These are phyloP conservation scores for Pomacea maculata DNA, from an alignment of 1,140 invertebrate species.

Conservation along the genomic window DNA sequence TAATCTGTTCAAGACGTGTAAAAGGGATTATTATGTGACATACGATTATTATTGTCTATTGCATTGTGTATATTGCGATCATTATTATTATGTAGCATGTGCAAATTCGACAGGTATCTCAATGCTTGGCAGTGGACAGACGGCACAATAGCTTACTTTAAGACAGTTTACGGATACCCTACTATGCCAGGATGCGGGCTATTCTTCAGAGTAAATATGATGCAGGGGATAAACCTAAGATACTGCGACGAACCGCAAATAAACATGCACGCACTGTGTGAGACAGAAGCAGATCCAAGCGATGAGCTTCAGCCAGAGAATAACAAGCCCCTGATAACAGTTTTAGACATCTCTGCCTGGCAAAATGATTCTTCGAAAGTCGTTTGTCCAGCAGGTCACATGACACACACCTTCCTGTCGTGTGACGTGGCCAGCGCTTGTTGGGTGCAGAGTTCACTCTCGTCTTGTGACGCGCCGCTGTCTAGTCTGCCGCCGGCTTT, in stretches of 20 bases:
- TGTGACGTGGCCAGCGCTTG: conserved; percentile 19
- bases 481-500: neutral
- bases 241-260: neutral
- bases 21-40: too few relatives aligned
- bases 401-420: conserved; percentile 16
- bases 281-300: neutral
- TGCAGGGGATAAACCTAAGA: neutral
- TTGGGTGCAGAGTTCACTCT: neutral
- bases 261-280: neutral
- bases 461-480: conserved; percentile 2
- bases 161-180: neutral
- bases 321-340: neutral
- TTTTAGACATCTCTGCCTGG: neutral
- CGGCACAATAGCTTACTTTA: conserved; percentile 4
- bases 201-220: neutral
- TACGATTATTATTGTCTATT: too few relatives aligned
- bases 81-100: too few relatives aligned
- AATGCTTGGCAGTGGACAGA: conserved; percentile 7
- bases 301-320: neutral
- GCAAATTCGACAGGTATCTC: neutral
- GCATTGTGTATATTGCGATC: too few relatives aligned
- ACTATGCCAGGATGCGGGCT: neutral
- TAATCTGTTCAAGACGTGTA: too few relatives aligned
- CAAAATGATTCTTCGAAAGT: neutral
- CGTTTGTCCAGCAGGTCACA: conserved; percentile 3